Base-by-base conservation (phyloP, 2,888 invertebrate species). In the Nephrocerus scutellatus region DNA sequence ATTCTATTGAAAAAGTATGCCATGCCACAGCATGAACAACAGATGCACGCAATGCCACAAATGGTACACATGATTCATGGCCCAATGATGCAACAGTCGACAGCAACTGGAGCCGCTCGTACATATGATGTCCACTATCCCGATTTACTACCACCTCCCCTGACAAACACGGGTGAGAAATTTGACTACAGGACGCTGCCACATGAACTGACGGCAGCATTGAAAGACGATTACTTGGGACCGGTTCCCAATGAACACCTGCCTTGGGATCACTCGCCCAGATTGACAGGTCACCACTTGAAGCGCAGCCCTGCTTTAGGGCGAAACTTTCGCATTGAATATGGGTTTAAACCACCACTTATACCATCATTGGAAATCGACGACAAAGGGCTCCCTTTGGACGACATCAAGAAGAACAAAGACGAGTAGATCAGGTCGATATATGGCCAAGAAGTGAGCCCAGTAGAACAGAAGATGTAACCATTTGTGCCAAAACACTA, bases 351-450 rank as follows among this genome's bases (percentile, higher is more conserved):
- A 54, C 87, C 88, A 0, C 88, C 87, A 0, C 62, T 88, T 51
- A 75, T 84, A 44, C 88, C 88, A 0, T 88, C 88, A 0, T 72
- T 82, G 5, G 84, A 86, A 60, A 80, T 87, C 8, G 84, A 85
- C 55, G 78, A 84, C 46, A 75, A 82, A 46, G 82, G 82, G 2
- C 66, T 75, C 44, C 82, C 82, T 0, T 62, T 81, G 2, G 57
- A 22, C 8, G 23, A 10, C 23, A 22, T 9, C 8, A 22, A 22
- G 8, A 22, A 22, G 10, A 10, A 22, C 8, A 9, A 10, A 22
- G 8, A 22, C 8, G 23, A 10, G 23, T 9, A 9, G 23, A 22
- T 22, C 8, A 22, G 8, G 10, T 22, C 8, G 8, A 22, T 22
- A 22, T 22, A 22, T 22, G 31, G 23, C 6, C 21, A 31, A 22